Evolutionary conservation across 2,113 vertebrate species (phyloP).

Genomic region (Ginglymostoma cirratum): DNA sequence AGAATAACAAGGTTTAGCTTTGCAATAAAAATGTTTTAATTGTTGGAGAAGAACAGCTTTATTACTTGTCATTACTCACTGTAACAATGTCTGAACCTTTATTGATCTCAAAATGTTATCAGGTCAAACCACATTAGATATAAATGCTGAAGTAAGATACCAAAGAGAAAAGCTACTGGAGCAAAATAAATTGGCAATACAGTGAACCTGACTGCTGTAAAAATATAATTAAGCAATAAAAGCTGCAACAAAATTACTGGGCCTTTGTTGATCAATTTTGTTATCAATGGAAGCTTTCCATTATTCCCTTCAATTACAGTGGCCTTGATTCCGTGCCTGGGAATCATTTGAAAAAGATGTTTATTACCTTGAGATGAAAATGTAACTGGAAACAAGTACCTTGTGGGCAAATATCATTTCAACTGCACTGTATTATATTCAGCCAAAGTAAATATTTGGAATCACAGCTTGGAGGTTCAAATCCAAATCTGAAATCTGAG

Average conservation of each 20-base stretch:
- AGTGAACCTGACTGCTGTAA: slow-evolving; percentile 44
- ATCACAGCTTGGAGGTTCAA: not conserved
- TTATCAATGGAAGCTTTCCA: not conserved
- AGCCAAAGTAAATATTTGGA: not conserved
- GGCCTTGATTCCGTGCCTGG: not conserved
- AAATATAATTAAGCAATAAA: slow-evolving; percentile 46
- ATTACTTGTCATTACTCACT: slow-evolving; percentile 54
- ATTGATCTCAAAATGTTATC: slow-evolving; percentile 53
- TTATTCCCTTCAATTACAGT: slow-evolving; percentile 19
- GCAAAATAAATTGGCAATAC: slow-evolving; percentile 44
- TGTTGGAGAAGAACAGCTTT: slow-evolving; percentile 54
- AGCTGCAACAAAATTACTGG: not conserved
- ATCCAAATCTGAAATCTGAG: not conserved
- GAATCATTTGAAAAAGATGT: not conserved
- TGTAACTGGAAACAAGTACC: slow-evolving; percentile 10
- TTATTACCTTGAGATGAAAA: not conserved
- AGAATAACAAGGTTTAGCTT: slow-evolving; percentile 48
- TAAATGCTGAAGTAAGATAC: slow-evolving; percentile 50
- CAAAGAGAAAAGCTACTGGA: slow-evolving; percentile 28
- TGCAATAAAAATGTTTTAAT: slow-evolving; percentile 59
- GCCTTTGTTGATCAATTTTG: slow-evolving; percentile 27
- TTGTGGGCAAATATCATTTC: not conserved
- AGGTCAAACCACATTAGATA: slow-evolving; percentile 48
- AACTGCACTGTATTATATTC: too few species aligned
- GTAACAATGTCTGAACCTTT: slow-evolving; percentile 51